Conservation (phyloP, 2,113 vertebrate genomes). For the Prunella himalayana region DNA sequence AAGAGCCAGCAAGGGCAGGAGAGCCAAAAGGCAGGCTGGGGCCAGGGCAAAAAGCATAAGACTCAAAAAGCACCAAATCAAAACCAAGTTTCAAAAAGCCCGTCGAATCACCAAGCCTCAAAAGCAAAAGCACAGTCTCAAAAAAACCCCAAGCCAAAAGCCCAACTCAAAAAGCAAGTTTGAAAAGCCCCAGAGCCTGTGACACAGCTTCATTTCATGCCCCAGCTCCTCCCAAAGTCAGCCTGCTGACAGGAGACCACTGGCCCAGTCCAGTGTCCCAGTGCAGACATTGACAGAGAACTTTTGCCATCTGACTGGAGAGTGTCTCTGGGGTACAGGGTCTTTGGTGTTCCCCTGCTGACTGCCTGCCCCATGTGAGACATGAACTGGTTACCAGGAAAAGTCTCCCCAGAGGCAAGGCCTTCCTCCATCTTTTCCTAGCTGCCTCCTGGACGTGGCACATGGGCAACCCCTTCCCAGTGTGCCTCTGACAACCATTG, state of each 20-base stretch:
- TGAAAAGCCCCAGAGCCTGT: rapidly evolving
- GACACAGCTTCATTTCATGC: too few relatives aligned
- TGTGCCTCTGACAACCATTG: neutral
- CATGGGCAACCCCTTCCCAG: neutral
- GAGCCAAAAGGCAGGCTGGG: neutral
- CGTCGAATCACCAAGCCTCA: neutral
- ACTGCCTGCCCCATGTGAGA: neutral
- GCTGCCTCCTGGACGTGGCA: neutral
- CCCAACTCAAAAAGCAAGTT: neutral
- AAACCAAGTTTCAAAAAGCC: neutral
- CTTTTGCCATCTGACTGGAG: neutral
- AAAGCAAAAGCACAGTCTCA: neutral
- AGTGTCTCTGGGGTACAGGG: neutral
- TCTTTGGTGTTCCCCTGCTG: neutral
- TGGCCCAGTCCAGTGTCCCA: neutral
- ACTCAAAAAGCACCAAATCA: rapidly evolving
- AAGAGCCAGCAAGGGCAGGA: neutral
- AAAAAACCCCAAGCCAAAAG: neutral
- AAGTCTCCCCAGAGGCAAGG: too few relatives aligned
- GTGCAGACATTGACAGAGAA: neutral
- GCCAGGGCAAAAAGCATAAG: neutral
- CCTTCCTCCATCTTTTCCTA: neutral
- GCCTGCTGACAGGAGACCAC: neutral
- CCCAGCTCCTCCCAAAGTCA: neutral
- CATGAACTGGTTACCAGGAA: neutral